Percentiles rank a stretch among this genome's conserved stretches.
Conservation (phyloP, 23 tunicate species). For the Diplosoma virens region DNA sequence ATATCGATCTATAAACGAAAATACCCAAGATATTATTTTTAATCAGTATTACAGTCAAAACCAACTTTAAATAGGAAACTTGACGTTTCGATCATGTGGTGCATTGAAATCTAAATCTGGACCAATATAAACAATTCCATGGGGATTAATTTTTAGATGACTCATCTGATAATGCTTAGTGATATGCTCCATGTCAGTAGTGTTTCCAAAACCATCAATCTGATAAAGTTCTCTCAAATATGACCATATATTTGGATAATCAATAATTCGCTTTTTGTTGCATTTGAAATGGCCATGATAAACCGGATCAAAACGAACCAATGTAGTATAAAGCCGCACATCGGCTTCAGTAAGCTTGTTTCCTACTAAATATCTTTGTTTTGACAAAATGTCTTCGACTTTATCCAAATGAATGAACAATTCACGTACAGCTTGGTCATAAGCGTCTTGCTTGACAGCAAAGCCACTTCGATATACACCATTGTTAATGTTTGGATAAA, state of each 20-base stretch:
- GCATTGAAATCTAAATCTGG: slow-evolving; percentile 76
- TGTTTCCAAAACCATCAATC: slow-evolving; percentile 58
- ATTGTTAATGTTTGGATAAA: slow-evolving; percentile 79
- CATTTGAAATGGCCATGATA: slow-evolving; percentile 96
- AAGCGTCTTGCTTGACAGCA: slow-evolving; percentile 66
- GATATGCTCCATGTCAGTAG: slow-evolving; percentile 76
- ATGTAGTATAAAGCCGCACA: slow-evolving; percentile 68
- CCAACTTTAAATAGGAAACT: slow-evolving; percentile 56
- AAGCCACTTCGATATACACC: slow-evolving; percentile 88
- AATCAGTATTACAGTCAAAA: too few relatives aligned
- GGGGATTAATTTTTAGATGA: slow-evolving; percentile 65
- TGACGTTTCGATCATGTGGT: slow-evolving; percentile 62
- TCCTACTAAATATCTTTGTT: slow-evolving; percentile 73
- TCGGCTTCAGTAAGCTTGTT: slow-evolving; percentile 80
- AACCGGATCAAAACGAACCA: slow-evolving; percentile 81
- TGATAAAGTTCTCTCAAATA: slow-evolving; percentile 82
- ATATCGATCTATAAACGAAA: too few relatives aligned
- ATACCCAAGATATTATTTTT: too few relatives aligned
- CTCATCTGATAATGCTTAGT: slow-evolving; percentile 91
- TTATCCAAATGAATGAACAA: slow-evolving; percentile 67
- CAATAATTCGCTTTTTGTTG: slow-evolving; percentile 76
- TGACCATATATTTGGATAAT: slow-evolving; percentile 79
- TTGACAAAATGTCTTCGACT: slow-evolving; percentile 69
- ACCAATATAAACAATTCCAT: slow-evolving; percentile 74
- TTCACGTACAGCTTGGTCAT: slow-evolving; percentile 67